Evolutionary conservation across 2,888 invertebrate genomes (phyloP), one percentile per base, ranked within the genome.

Genomic region (Galerucella calmariensis): DNA sequence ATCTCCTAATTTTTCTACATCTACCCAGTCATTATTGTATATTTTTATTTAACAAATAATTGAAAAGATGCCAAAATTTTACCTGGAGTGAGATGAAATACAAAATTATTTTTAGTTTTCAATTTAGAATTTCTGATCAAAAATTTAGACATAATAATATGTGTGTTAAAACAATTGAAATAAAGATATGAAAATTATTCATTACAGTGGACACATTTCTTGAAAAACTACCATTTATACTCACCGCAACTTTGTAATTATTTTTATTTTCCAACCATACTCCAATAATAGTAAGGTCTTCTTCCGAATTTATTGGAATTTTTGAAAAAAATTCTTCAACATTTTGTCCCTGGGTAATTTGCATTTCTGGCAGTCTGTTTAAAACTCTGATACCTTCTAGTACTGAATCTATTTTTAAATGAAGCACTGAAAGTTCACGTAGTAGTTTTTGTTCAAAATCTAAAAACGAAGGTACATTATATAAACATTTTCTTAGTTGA

Each of bases 261-360:
- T 51, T 51, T 51, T 51, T 51, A 51, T 51, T 51, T 51, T 51
- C 51, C n/a, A 51, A 51, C 51, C 51, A 51, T 51, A n/a, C 51
- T 51, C 4, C 51, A 51, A 51, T 51, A 51, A 51, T 51, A n/a
- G 51, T 51, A 5, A 51, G 51, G n/a, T 51, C 51, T n/a, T 51
- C 51, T 51, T 51, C 51, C n/a, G 5, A n/a, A n/a, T 51, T 46
- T 51, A 51, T 51, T n/a, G 51, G 6, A 51, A 51, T 51, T 51
- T 51, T 51, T n/a, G 51, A 51, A 51, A n/a, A 51, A 51, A 51
- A n/a, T 51, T 51, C 51, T 51, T 51, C 51, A 51, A n/a, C 51
- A n/a, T 51, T 51, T 51, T 51, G 51, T n/a, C 2, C 51, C n/a
- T 51, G 51, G n/a, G 51, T n/a, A 51, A 51, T 51, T 51, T 51